These are phyloP conservation scores for Willisornis vidua DNA, from an alignment of 2,113 vertebrate species.

Conservation along the genomic window DNA sequence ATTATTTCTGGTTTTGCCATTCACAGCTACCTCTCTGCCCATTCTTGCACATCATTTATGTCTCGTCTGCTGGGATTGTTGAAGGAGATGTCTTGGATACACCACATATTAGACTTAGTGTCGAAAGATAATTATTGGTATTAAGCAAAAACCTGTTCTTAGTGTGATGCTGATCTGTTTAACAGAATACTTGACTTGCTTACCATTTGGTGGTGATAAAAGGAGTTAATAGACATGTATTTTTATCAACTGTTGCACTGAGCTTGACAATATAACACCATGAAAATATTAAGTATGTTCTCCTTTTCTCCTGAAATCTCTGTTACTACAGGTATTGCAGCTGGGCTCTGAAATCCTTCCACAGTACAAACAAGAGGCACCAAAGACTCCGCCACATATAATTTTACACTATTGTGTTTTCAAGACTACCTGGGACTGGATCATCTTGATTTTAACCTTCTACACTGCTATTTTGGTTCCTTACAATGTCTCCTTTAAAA, in stretches of 20 bases:
- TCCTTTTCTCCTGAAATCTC: conserved; percentile 32
- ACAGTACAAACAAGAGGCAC: conserved; percentile 97
- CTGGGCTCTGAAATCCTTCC: conserved; percentile 96
- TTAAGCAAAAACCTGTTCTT: not conserved
- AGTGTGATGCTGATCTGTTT: not conserved
- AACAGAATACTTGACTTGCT: not conserved
- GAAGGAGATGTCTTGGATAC: not conserved
- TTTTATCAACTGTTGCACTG: not conserved
- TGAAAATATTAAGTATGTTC: not conserved
- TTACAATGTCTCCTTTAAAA: conserved; percentile 98
- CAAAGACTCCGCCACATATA: conserved; percentile 96
- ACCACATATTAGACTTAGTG: not conserved
- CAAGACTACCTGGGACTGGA: conserved; percentile 99
- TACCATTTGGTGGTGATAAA: not conserved
- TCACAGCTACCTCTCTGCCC: not conserved
- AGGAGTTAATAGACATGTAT: not conserved
- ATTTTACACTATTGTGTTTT: conserved; percentile 98
- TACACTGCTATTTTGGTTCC: conserved; percentile 98
- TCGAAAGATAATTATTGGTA: not conserved
- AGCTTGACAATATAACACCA: not conserved
- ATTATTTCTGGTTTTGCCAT: not conserved
- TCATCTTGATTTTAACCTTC: conserved; percentile 97
- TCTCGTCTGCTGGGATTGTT: not conserved
- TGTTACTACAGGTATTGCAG: conserved; percentile 86
- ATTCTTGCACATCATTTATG: not conserved